Evolutionary conservation across 2,888 invertebrate genomes (phyloP).

Genomic region (Agrilus cyanescens): DNA sequence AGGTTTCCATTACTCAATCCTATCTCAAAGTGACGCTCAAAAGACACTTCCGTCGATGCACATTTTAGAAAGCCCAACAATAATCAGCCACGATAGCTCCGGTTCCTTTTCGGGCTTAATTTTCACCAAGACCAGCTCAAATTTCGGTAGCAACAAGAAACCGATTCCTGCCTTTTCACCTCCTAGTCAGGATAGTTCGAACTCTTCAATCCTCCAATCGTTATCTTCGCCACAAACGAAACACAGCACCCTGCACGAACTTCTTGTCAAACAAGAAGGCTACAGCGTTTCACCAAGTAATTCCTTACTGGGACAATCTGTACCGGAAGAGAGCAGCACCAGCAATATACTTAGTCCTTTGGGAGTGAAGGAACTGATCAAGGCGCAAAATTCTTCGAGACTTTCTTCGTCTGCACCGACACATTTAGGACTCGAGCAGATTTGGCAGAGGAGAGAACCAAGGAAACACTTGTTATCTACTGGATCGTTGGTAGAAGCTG

Average conservation of each 20-base stretch:
- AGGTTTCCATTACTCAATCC: conserved; percentile 37
- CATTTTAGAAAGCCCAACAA: not conserved
- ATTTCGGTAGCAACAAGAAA: conserved; percentile 19
- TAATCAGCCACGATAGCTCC: conserved; percentile 13
- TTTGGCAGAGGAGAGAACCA: conserved; percentile 81
- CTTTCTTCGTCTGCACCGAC: conserved; percentile 82
- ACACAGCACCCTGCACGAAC: conserved; percentile 48
- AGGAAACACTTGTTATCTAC: conserved; percentile 76
- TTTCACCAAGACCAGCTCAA: no score
- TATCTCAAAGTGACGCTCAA: conserved; percentile 11
- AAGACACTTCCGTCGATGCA: conserved; percentile 2
- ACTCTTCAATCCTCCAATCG: conserved; percentile 38
- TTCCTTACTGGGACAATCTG: conserved; percentile 49
- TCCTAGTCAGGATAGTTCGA: conserved; percentile 52
- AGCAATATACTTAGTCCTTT: conserved; percentile 10
- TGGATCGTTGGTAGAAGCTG: conserved; percentile 73
- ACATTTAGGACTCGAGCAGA: conserved; percentile 67
- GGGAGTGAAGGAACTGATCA: conserved; percentile 7
- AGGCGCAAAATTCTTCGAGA: conserved; percentile 41
- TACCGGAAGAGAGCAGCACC: conserved; percentile 44
- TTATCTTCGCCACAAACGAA: conserved; percentile 35
- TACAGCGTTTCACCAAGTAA: conserved; percentile 38
- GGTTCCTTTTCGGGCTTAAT: no score
- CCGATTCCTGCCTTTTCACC: conserved; percentile 48
- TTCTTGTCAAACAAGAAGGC: conserved; percentile 55